phyloP scores from a whole-genome alignment of 2,113 vertebrate species.

The Meles meles region DNA sequence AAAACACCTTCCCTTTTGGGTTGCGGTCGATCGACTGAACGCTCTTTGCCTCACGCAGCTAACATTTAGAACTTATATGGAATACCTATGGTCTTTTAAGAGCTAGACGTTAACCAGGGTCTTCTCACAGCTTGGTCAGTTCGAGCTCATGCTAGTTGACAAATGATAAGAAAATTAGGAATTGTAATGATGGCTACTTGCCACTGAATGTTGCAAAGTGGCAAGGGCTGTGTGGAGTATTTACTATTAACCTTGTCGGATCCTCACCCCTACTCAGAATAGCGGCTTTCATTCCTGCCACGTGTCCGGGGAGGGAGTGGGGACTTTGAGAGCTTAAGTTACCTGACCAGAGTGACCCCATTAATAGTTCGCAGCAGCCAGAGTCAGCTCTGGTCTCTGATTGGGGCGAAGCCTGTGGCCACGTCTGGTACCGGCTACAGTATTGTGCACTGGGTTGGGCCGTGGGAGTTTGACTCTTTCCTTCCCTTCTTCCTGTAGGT shows the following conservation, averaged over 20 bases:
- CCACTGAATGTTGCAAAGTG: fast-evolving
- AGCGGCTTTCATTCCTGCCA: background rate
- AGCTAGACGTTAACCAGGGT: background rate
- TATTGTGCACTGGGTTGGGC: background rate
- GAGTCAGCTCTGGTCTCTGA: fast-evolving
- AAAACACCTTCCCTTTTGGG: fast-evolving
- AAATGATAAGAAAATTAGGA: fast-evolving
- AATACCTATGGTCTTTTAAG: fast-evolving
- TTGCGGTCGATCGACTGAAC: too few relatives aligned
- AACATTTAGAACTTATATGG: fast-evolving
- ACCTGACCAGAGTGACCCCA: background rate
- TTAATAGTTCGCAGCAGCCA: background rate
- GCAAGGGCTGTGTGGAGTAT: too few relatives aligned
- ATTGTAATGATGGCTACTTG: fast-evolving
- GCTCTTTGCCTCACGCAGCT: too few relatives aligned
- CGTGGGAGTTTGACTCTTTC: fast-evolving
- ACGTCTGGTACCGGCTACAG: fast-evolving
- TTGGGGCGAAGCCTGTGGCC: background rate
- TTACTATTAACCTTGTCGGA: background rate
- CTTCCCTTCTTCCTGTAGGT: conserved; percentile 79
- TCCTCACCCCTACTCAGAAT: background rate
- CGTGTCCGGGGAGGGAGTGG: background rate
- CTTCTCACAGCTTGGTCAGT: background rate
- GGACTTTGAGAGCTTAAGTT: background rate
- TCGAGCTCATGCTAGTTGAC: background rate